Conservation (phyloP, 2,113 vertebrate genomes). For the Connochaetes taurinus region DNA sequence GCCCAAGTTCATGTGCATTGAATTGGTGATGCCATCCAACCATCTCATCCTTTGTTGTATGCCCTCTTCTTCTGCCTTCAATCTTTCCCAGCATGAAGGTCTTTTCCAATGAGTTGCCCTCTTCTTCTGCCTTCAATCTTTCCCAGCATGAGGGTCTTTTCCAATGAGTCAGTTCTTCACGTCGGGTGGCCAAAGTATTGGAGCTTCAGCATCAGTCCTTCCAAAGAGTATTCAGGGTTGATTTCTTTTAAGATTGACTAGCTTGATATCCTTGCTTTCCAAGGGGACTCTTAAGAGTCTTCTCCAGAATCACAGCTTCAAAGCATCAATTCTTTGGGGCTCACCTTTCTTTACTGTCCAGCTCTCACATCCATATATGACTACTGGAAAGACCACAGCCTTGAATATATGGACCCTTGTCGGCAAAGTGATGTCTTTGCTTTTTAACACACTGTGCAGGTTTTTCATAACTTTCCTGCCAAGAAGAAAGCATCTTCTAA, state of each 20-base stretch:
- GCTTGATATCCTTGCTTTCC: neutral
- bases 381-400: neutral
- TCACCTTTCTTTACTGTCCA: neutral
- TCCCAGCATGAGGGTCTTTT: neutral
- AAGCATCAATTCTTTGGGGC: fast-evolving
- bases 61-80: neutral
- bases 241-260: neutral
- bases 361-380: neutral
- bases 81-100: neutral
- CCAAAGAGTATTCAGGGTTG: neutral
- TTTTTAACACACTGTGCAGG: neutral
- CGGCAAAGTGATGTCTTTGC: neutral
- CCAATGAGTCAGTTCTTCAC: fast-evolving
- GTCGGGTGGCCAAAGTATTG: neutral
- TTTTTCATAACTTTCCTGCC: neutral
- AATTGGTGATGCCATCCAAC: neutral
- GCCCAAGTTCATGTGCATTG: neutral
- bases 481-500: neutral
- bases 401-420: neutral
- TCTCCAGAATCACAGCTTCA: neutral
- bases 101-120: neutral
- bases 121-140: neutral
- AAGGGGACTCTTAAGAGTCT: neutral
- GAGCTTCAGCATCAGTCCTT: neutral
- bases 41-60: neutral